A percentile compares a stretch with the other conserved stretches of the same genome.
Evolutionary conservation across 1,140 invertebrate species (phyloP).

Genomic region (Atta cephalotes): DNA sequence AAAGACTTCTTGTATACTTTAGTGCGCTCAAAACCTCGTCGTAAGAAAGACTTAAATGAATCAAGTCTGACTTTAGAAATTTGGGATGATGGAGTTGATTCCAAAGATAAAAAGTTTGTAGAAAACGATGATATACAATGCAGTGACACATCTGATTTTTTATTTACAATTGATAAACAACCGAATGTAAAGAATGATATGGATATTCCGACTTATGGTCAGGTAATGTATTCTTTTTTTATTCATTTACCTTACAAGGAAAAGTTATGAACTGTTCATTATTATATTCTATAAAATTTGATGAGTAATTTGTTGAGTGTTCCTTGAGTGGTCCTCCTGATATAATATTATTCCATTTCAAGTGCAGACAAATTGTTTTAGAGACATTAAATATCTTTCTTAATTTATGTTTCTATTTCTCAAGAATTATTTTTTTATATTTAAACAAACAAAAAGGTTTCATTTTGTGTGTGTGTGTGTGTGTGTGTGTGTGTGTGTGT

Average conservation of each 20-base stretch:
- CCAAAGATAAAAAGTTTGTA: conserved; percentile 13
- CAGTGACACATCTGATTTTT: conserved; percentile 66
- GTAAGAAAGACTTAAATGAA: conserved; percentile 65
- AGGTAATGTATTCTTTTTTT: conserved; percentile 73
- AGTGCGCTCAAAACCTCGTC: conserved; percentile 41
- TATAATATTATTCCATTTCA: too few species aligned
- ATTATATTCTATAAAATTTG: too few species aligned
- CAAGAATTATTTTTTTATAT: too few species aligned
- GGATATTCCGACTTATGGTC: conserved; percentile 84
- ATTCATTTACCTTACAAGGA: background rate
- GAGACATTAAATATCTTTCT: too few species aligned
- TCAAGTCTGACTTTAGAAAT: conserved; percentile 79
- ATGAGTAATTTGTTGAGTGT: too few species aligned
- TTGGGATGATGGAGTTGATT: conserved; percentile 71
- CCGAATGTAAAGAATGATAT: conserved; percentile 80
- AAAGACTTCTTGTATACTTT: conserved; percentile 77
- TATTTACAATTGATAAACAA: conserved; percentile 83
- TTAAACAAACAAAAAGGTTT: too few species aligned
- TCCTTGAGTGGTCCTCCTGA: too few species aligned
- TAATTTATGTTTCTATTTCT: too few species aligned
- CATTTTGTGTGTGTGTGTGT: too few species aligned
- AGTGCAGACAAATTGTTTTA: too few species aligned
- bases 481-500: too few species aligned
- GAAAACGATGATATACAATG: conserved; percentile 14
- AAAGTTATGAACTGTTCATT: too few species aligned